Conservation (phyloP, 2,113 vertebrate species). For the Antigone vipio region DNA sequence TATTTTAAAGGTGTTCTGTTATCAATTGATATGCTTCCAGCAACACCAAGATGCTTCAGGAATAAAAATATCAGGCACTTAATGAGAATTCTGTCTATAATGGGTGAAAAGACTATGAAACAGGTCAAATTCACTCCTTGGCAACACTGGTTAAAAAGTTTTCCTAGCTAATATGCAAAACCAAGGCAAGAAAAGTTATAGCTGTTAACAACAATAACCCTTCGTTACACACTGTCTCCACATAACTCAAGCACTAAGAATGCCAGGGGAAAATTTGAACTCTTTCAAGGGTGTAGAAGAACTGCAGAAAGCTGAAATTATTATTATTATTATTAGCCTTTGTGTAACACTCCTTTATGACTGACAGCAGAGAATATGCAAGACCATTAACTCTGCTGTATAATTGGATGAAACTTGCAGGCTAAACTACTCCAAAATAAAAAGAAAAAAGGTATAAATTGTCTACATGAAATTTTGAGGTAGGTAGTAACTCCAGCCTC, state of each 20-base stretch:
- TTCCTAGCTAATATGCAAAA: not conserved
- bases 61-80: constrained; percentile 35
- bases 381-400: not conserved
- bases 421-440: not conserved
- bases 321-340: not conserved
- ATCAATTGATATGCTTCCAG: constrained; percentile 25
- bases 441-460: not conserved
- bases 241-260: not conserved
- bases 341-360: not conserved
- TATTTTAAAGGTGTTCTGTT: constrained; percentile 41
- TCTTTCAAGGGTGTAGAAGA: not conserved
- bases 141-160: not conserved
- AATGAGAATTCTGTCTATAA: not conserved
- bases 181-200: not conserved
- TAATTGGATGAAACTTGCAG: not conserved
- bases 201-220: not conserved
- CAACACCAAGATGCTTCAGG: not conserved
- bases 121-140: not conserved
- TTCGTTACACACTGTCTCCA: not conserved
- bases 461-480: not conserved
- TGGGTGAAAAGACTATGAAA: not conserved
- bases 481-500: not conserved
- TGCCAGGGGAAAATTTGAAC: not conserved
- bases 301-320: not conserved
- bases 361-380: not conserved